These are phyloP conservation scores for Falcaria lacertinaria DNA, from an alignment of 2,888 invertebrate genomes.

Conservation along the genomic window DNA sequence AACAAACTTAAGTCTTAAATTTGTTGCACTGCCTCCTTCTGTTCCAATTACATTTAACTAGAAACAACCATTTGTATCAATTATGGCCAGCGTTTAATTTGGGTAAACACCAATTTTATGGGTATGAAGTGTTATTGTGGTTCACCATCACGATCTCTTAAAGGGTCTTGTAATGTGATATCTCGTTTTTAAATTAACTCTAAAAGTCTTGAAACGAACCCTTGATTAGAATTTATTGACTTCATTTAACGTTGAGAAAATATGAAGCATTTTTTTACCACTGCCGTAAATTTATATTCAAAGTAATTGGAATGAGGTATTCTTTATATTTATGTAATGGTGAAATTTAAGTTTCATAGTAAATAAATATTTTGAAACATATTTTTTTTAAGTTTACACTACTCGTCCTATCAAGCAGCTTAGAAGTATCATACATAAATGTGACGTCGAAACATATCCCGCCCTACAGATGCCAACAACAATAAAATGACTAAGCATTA, in stretches of 20 bases:
- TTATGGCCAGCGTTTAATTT: constrained; percentile 69
- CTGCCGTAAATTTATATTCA: neutral
- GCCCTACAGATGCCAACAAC: constrained; percentile 15
- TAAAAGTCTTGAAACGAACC: constrained; percentile 32
- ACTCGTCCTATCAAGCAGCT: too few species aligned
- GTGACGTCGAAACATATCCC: constrained; percentile 30
- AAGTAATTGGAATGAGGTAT: constrained; percentile 10
- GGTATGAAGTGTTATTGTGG: constrained; percentile 60
- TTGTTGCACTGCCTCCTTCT: constrained; percentile 47
- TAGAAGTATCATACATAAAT: constrained; percentile 28
- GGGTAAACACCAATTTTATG: constrained; percentile 75
- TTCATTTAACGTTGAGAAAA: constrained; percentile 14
- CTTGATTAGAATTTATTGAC: constrained; percentile 60
- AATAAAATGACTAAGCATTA: constrained; percentile 54
- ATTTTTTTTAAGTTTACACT: too few species aligned
- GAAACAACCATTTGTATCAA: constrained; percentile 76
- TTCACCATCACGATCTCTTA: constrained; percentile 34
- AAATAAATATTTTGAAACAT: too few species aligned
- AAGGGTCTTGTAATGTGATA: constrained; percentile 67
- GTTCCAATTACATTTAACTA: constrained; percentile 70
- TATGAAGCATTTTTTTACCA: neutral
- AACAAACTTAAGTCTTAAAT: constrained; percentile 28
- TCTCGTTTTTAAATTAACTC: constrained; percentile 39
- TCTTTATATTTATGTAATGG: too few species aligned
- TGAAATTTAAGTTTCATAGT: too few species aligned